phyloP scores from a whole-genome alignment of 2,113 vertebrate genomes.

The Strigops habroptila region DNA sequence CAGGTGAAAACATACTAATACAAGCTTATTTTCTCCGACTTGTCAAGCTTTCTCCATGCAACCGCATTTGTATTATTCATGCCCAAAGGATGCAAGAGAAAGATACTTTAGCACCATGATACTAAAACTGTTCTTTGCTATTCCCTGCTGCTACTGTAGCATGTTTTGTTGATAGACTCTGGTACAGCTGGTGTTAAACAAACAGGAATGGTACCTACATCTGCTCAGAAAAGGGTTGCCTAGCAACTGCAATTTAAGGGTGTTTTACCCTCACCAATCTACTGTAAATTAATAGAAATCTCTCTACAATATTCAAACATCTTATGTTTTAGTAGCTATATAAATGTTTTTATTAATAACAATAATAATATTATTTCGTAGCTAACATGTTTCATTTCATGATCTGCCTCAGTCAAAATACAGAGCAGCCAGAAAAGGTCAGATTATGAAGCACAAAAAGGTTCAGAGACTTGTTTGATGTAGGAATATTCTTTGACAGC shows the following conservation, averaged over 20 bases:
- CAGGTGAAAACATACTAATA: not conserved
- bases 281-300: slow-evolving; percentile 64
- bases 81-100: not conserved
- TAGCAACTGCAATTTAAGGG: slow-evolving; percentile 77
- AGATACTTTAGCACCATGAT: not conserved
- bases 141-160: not conserved
- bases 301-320: slow-evolving; percentile 46
- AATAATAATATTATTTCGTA: not conserved
- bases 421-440: slow-evolving; percentile 25
- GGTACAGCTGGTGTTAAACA: slow-evolving; percentile 55
- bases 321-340: slow-evolving; percentile 54
- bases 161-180: slow-evolving; percentile 45
- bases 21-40: not conserved
- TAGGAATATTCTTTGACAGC: slow-evolving; percentile 73
- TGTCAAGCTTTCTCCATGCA: not conserved
- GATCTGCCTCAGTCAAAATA: not conserved
- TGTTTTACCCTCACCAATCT: slow-evolving; percentile 55
- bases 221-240: slow-evolving; percentile 69
- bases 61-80: not conserved
- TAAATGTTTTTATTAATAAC: not conserved
- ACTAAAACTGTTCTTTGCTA: slow-evolving; percentile 15
- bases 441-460: slow-evolving; percentile 36
- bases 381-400: not conserved
- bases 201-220: slow-evolving; percentile 64
- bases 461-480: slow-evolving; percentile 58